Conservation (phyloP, 2,797 vertebrate genomes). For the Rachycentron canadum region DNA sequence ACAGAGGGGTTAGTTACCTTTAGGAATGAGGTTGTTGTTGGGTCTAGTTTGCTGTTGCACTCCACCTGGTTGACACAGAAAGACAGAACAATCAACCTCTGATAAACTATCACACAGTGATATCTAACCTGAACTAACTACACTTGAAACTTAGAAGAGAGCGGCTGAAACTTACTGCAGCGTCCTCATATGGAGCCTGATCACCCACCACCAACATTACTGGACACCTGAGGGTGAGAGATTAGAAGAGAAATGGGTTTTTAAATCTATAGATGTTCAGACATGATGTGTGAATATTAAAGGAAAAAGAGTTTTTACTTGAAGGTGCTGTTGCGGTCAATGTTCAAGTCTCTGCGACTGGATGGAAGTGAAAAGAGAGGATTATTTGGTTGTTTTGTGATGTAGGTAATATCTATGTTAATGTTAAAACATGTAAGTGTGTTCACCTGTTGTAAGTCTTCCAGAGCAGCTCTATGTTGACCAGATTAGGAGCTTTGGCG, state of each 20-base stretch:
- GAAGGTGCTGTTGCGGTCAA: conserved; percentile 89
- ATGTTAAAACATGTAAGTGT: neutral
- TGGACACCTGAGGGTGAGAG: conserved; percentile 85
- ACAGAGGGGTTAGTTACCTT: conserved; percentile 83
- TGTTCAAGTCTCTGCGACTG: conserved; percentile 91
- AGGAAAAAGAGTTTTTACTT: conserved; percentile 84
- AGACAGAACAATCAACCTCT: conserved; percentile 28
- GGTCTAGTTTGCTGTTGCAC: conserved; percentile 94
- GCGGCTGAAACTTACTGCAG: conserved; percentile 86
- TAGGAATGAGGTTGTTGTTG: conserved; percentile 93
- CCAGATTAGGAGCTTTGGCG: conserved; percentile 84
- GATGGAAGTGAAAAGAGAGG: conserved; percentile 23
- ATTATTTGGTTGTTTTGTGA: neutral
- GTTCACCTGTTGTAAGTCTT: conserved; percentile 90
- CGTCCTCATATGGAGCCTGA: conserved; percentile 92
- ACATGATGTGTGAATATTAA: neutral
- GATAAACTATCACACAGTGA: neutral
- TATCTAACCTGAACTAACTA: neutral
- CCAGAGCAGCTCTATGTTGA: conserved; percentile 92
- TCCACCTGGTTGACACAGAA: conserved; percentile 88
- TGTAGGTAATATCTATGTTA: neutral
- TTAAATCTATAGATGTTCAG: neutral
- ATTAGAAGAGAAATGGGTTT: neutral
- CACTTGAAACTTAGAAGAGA: neutral
- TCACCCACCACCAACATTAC: conserved; percentile 95